Conservation (phyloP, 2,888 invertebrate species). For the Orthosia gracilis region DNA sequence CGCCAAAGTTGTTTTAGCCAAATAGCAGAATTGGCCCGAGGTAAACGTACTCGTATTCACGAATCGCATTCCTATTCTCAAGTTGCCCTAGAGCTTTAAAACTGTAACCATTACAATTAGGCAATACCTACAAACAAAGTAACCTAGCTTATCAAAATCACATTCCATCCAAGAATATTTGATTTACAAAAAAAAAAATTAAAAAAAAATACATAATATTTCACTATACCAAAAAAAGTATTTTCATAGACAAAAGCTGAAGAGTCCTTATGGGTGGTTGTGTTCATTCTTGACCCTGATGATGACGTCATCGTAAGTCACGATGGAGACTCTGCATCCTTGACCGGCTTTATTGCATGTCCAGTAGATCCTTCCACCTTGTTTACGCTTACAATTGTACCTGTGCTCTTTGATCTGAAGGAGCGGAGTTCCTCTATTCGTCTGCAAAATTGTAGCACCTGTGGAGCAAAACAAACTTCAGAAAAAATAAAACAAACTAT, state of each 20-base stretch:
- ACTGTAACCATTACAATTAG: too few relatives aligned
- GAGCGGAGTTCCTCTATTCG: constrained; percentile 61
- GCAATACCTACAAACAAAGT: too few relatives aligned
- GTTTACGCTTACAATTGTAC: constrained; percentile 59
- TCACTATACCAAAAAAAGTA: background rate
- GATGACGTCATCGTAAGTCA: constrained; percentile 69
- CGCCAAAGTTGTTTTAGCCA: too few relatives aligned
- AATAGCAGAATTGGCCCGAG: too few relatives aligned
- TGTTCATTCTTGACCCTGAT: constrained; percentile 66
- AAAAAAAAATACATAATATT: too few relatives aligned
- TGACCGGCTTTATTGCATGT: constrained; percentile 63
- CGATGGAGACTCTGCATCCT: constrained; percentile 72
- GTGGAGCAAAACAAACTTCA: constrained; percentile 27
- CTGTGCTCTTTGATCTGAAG: constrained; percentile 56
- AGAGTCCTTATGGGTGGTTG: constrained; percentile 57
- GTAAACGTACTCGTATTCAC: too few relatives aligned
- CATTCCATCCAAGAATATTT: background rate
- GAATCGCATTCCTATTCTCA: too few relatives aligned
- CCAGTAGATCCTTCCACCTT: constrained; percentile 60
- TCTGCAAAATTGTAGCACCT: constrained; percentile 53
- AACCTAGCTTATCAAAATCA: background rate
- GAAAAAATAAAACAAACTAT: background rate
- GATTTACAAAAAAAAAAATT: too few relatives aligned
- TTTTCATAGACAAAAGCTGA: background rate
- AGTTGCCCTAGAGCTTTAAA: too few relatives aligned